phyloP scores from a whole-genome alignment of 35 echinoderm and acorn worm species.

The Holothuria glaberrima region DNA sequence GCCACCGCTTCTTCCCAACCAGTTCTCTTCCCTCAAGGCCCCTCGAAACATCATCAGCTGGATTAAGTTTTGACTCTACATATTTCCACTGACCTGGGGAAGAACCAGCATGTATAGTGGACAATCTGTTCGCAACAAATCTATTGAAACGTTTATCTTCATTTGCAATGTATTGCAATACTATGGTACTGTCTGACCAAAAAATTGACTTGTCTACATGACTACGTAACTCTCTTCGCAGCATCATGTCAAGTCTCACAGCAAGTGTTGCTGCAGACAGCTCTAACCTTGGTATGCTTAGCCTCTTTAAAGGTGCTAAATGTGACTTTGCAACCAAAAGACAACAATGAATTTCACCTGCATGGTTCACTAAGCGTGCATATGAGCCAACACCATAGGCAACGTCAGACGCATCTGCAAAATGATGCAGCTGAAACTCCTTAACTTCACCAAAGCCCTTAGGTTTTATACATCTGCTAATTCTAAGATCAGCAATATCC shows the following conservation, averaged over 20 bases:
- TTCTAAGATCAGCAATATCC: neutral
- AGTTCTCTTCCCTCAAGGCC: neutral
- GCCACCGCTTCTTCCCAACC: slow-evolving; percentile 2
- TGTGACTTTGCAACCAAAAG: slow-evolving; percentile 35
- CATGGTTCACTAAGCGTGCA: neutral
- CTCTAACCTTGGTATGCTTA: slow-evolving; percentile 49
- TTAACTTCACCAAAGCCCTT: slow-evolving; percentile 27
- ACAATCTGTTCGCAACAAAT: slow-evolving; percentile 63
- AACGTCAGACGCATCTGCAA: slow-evolving; percentile 52
- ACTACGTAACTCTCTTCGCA: slow-evolving; percentile 41
- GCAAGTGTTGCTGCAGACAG: slow-evolving; percentile 50
- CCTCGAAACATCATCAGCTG: slow-evolving; percentile 64
- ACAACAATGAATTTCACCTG: slow-evolving; percentile 22
- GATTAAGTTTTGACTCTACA: slow-evolving; percentile 24
- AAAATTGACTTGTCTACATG: slow-evolving; percentile 5
- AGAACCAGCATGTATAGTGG: neutral
- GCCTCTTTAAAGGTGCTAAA: slow-evolving; percentile 55
- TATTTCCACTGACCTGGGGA: slow-evolving; percentile 35
- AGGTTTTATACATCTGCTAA: slow-evolving; percentile 11
- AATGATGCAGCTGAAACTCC: slow-evolving; percentile 62
- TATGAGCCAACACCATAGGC: slow-evolving; percentile 45
- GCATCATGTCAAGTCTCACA: slow-evolving; percentile 7
- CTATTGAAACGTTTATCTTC: slow-evolving; percentile 40
- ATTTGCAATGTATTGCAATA: slow-evolving; percentile 60
- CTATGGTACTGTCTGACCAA: slow-evolving; percentile 74